Conservation (phyloP, 2,888 invertebrate genomes). For the Halictus quadricinctus region DNA sequence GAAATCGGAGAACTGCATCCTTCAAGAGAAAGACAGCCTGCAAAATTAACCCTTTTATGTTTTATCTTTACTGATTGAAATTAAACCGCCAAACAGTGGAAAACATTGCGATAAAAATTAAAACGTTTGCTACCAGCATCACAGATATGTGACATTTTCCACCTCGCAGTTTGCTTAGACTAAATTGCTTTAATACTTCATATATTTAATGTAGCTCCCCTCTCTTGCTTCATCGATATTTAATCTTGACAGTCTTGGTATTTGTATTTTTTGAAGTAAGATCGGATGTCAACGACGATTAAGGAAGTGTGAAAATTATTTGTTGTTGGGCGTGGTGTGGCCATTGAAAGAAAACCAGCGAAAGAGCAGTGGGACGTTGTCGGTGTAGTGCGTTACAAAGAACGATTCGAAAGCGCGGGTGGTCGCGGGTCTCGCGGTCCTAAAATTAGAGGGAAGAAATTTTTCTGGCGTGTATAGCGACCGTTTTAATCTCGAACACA, state of each 20-base stretch:
- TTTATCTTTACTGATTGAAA: too few relatives aligned
- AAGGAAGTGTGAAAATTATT: background rate
- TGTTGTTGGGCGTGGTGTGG: background rate
- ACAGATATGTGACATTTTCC: too few relatives aligned
- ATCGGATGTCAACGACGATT: background rate
- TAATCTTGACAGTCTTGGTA: background rate
- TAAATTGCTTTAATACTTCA: too few relatives aligned
- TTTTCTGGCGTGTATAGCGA: constrained; percentile 54
- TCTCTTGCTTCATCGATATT: too few relatives aligned
- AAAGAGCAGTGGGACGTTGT: background rate
- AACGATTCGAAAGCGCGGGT: background rate
- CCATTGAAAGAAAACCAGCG: background rate
- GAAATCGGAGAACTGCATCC: too few relatives aligned
- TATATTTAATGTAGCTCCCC: too few relatives aligned
- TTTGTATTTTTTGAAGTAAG: background rate
- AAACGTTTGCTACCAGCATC: too few relatives aligned
- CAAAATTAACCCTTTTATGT: too few relatives aligned
- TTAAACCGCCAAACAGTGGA: too few relatives aligned
- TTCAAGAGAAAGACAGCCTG: too few relatives aligned
- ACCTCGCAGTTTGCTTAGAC: too few relatives aligned
- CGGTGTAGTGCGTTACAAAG: background rate
- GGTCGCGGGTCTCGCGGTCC: constrained; percentile 13
- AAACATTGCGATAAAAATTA: too few relatives aligned
- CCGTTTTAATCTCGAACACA: constrained; percentile 72
- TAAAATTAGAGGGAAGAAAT: constrained; percentile 58